Evolutionary conservation across 2,113 vertebrate species (phyloP).

Genomic region (cattle (Bos taurus)): ARS-UCD2.0 NC_037331.1:47656501-47657000

Average conservation of each 20-base stretch:
- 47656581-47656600: not conserved
- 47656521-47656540: not conserved
- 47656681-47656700: not conserved
- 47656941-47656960: not conserved
- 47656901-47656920: not conserved
- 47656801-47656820: not conserved
- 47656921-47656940: not conserved
- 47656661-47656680: not conserved
- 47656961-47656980: not conserved
- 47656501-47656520: not conserved
- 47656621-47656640: not conserved
- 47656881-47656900: not conserved
- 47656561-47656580: too few relatives aligned
- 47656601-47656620: not conserved
- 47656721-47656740: not conserved
- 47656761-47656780: not conserved
- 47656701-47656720: not conserved
- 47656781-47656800: not conserved
- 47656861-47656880: slow-evolving; percentile 2
- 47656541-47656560: not conserved
- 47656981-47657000: not conserved
- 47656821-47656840: not conserved
- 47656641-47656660: not conserved
- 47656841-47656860: not conserved
- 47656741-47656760: not conserved